Evolutionary conservation across 2,888 invertebrate species (phyloP).

Genomic region (Cordilura impudica): DNA sequence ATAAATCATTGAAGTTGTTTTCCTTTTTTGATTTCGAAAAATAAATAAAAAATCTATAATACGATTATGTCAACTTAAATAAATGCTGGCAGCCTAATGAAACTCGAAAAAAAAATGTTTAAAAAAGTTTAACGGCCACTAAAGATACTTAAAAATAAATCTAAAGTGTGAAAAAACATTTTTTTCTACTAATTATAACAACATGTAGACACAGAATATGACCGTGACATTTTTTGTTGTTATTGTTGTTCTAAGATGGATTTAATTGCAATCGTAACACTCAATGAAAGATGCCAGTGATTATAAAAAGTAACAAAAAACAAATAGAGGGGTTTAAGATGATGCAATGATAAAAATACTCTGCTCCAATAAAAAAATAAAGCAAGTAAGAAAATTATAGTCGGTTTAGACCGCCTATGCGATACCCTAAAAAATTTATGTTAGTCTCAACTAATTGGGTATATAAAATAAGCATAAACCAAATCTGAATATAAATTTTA

Average conservation of each 20-base stretch:
- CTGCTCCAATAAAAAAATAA: no score
- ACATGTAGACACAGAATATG: neutral
- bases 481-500: no score
- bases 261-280: neutral
- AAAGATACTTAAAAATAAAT: neutral
- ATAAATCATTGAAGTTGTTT: neutral
- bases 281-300: neutral
- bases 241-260: neutral
- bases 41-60: neutral
- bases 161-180: neutral
- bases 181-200: conserved; percentile 12
- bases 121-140: neutral
- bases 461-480: no score
- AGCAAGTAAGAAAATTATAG: no score
- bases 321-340: neutral
- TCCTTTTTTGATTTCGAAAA: neutral
- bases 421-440: no score
- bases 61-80: conserved; percentile 14
- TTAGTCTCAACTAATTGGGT: no score
- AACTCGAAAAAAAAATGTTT: neutral
- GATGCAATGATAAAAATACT: no score
- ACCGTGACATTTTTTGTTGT: neutral
- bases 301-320: neutral
- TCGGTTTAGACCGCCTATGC: no score
- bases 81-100: neutral